Evolutionary conservation across 2,888 invertebrate genomes (phyloP).

Genomic region (Rhodophaea formosa): DNA sequence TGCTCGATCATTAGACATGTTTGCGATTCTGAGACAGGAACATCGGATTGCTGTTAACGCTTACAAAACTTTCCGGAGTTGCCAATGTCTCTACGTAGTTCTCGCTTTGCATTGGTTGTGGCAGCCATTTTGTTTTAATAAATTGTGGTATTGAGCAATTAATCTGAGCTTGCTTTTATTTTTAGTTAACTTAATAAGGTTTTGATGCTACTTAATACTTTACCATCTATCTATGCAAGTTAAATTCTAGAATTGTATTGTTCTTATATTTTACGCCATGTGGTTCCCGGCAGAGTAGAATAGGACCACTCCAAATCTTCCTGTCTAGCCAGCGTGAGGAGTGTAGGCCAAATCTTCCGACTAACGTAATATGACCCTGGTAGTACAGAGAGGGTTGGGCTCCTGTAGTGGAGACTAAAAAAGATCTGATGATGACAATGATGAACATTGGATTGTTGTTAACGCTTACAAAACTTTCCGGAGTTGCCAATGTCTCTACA

Average conservation of each 20-base stretch:
- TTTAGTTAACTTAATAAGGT: background rate
- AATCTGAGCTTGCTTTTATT: background rate
- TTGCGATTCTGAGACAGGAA: constrained; percentile 68
- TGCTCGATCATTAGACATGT: constrained; percentile 76
- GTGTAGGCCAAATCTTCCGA: no score
- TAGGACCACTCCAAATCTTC: no score
- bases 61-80: constrained; percentile 16
- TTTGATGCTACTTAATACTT: background rate
- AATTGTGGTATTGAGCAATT: constrained; percentile 6
- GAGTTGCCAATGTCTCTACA: constrained; percentile 5
- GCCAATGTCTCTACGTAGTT: constrained; percentile 5
- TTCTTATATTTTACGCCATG: no score
- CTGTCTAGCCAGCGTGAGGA: no score
- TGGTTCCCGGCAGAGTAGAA: no score
- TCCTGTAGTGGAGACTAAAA: no score
- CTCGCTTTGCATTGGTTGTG: constrained; percentile 14
- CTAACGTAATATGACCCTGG: no score
- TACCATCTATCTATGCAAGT: no score
- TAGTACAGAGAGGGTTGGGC: no score
- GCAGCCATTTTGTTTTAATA: constrained; percentile 17
- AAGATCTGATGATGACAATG: no score
- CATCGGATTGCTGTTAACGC: constrained; percentile 72
- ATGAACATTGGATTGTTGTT: constrained; percentile 77
- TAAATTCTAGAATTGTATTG: no score
- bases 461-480: constrained; percentile 29